A percentile compares a stretch with the other conserved stretches of the same genome.
phyloP scores from a whole-genome alignment of 2,113 vertebrate genomes.

The Hiodon alosoides region DNA sequence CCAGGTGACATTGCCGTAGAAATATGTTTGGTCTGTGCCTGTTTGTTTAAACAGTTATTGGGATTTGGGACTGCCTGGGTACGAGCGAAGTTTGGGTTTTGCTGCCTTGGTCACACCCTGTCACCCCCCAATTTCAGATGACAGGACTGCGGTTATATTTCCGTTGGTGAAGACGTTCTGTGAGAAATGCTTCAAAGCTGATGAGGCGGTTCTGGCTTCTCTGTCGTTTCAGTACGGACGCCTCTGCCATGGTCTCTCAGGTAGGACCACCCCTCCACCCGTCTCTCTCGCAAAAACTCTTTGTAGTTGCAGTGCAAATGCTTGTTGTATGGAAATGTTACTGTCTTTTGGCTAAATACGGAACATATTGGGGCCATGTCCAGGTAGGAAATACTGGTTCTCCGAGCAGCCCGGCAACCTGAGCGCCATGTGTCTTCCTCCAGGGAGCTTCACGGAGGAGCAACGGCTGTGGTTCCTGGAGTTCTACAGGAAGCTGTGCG shows the following conservation, averaged over 20 bases:
- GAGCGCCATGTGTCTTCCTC: background rate
- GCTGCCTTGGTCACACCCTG: constrained; percentile 24
- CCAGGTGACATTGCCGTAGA: background rate
- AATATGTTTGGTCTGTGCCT: background rate
- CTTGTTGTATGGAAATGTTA: background rate
- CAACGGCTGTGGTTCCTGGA: constrained; percentile 83
- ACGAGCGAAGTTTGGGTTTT: background rate
- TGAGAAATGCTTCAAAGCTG: constrained; percentile 82
- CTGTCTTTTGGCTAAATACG: background rate
- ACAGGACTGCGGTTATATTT: constrained; percentile 76
- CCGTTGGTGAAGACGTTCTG: constrained; percentile 83
- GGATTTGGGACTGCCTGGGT: background rate
- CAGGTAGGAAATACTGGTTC: too few species aligned
- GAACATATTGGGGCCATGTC: background rate
- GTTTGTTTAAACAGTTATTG: background rate
- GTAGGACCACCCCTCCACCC: constrained; percentile 47
- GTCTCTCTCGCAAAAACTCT: background rate
- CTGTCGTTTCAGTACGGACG: constrained; percentile 88
- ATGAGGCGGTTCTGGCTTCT: constrained; percentile 78
- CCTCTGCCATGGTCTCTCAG: constrained; percentile 84
- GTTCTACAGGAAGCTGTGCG: constrained; percentile 84
- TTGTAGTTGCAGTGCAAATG: too few species aligned
- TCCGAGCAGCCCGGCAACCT: background rate
- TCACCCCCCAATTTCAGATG: constrained; percentile 60
- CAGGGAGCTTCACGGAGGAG: constrained; percentile 84